These are phyloP conservation scores for Salvelinus fontinalis DNA, from an alignment of 2,113 vertebrate species.

Conservation along the genomic window DNA sequence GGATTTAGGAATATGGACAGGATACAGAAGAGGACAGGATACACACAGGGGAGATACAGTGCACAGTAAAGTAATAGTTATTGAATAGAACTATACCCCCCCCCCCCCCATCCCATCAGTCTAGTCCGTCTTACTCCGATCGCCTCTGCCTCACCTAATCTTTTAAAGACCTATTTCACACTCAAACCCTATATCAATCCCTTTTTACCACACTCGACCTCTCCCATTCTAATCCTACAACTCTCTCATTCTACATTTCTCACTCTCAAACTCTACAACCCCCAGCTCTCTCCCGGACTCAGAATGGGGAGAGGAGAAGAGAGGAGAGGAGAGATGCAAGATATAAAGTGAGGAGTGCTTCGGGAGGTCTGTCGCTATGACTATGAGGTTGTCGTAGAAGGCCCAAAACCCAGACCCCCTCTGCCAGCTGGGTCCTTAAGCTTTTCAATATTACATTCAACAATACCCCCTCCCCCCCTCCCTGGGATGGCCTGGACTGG, in stretches of 20 bases:
- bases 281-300: conserved; percentile 41
- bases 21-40: too few relatives aligned
- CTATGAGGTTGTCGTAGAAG: too few relatives aligned
- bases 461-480: conserved; percentile 6
- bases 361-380: too few relatives aligned
- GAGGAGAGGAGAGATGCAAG: neutral
- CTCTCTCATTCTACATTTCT: conserved; percentile 14
- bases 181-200: too few relatives aligned
- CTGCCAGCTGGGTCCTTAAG: conserved; percentile 47
- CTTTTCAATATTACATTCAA: conserved; percentile 60
- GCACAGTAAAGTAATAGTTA: too few relatives aligned
- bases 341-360: too few relatives aligned
- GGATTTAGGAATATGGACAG: neutral
- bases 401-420: neutral
- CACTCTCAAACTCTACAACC: conserved; percentile 10
- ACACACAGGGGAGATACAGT: too few relatives aligned
- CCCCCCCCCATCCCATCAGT: too few relatives aligned
- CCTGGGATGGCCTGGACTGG: conserved; percentile 21
- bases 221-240: neutral
- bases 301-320: conserved; percentile 50
- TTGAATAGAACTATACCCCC: too few relatives aligned
- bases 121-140: too few relatives aligned
- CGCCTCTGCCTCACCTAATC: too few relatives aligned
- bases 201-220: conserved; percentile 14
- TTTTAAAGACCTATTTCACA: too few relatives aligned